These are phyloP conservation scores for Drosophila simulans DNA, from an alignment of 1,140 invertebrate species.

Conservation along the genomic window DNA sequence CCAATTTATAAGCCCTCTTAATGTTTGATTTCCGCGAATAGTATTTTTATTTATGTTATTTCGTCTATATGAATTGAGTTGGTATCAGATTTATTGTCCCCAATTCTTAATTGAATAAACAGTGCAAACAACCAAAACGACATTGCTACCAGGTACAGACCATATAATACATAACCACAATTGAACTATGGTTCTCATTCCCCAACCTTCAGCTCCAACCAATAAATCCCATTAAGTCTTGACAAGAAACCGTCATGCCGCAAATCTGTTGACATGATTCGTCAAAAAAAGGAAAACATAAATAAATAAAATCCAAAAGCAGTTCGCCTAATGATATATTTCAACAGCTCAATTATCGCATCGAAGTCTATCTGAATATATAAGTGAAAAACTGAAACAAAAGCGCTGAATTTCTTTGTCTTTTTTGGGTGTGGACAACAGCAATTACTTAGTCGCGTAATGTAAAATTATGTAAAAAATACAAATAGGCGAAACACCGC, in stretches of 20 bases:
- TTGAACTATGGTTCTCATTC: not conserved
- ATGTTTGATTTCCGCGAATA: too few species aligned
- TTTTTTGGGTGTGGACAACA: conserved; percentile 26
- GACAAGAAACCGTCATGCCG: conserved; percentile 44
- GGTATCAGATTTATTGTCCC: not conserved
- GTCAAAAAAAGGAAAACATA: conserved; percentile 8
- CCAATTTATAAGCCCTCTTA: too few species aligned
- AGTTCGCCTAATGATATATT: conserved; percentile 30
- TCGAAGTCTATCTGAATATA: conserved; percentile 7
- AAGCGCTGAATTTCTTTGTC: conserved; percentile 4
- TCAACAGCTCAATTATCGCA: conserved; percentile 47
- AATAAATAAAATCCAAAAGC: conserved; percentile 15
- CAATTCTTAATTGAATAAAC: not conserved
- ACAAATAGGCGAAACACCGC: conserved; percentile 22
- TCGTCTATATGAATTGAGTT: not conserved
- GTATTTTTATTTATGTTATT: too few species aligned
- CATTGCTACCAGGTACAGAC: not conserved
- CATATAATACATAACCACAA: not conserved
- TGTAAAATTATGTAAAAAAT: conserved; percentile 48
- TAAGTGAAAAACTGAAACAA: conserved; percentile 2
- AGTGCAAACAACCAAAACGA: not conserved
- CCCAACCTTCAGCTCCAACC: conserved; percentile 46
- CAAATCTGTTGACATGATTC: conserved; percentile 36
- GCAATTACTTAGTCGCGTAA: conserved; percentile 36
- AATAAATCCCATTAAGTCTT: conserved; percentile 28